Conservation (phyloP, 2,888 invertebrate genomes). For the Volucella zonaria region DNA sequence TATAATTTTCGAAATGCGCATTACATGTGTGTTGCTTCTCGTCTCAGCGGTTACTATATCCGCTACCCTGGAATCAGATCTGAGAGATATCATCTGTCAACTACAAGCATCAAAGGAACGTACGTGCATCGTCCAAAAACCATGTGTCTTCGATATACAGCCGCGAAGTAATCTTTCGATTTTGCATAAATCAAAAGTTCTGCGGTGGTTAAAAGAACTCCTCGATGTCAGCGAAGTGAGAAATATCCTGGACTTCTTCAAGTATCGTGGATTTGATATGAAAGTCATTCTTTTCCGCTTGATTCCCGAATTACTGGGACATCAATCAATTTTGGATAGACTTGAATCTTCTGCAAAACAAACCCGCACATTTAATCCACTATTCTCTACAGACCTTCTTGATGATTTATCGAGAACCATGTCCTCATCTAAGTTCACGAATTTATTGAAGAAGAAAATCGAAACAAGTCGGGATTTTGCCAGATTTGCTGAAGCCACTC, state of each 20-base stretch:
- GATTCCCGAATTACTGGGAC: not conserved
- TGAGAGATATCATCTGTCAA: constrained; percentile 10
- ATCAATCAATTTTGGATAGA: not conserved
- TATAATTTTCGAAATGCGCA: constrained; percentile 23
- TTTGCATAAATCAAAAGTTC: not conserved
- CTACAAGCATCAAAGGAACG: constrained; percentile 2
- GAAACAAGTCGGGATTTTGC: constrained; percentile 8
- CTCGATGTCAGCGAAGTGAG: constrained; percentile 11
- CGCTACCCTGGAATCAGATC: constrained; percentile 34
- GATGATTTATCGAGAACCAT: not conserved
- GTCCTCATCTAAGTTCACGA: not conserved
- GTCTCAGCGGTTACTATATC: constrained; percentile 31
- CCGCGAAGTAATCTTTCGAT: not conserved
- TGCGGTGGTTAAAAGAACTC: not conserved
- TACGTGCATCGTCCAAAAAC: not conserved
- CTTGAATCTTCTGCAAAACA: not conserved
- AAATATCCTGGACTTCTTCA: constrained; percentile 28
- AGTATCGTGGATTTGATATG: constrained; percentile 24
- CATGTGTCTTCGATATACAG: not conserved
- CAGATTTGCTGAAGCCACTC: not conserved
- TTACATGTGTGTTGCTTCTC: constrained; percentile 9
- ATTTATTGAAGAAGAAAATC: not conserved
- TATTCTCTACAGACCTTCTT: not conserved
- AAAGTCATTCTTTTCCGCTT: not conserved
- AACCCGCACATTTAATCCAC: not conserved